These are phyloP conservation scores for Tipula helvola DNA, from an alignment of 2,888 invertebrate genomes.

Conservation along the genomic window DNA sequence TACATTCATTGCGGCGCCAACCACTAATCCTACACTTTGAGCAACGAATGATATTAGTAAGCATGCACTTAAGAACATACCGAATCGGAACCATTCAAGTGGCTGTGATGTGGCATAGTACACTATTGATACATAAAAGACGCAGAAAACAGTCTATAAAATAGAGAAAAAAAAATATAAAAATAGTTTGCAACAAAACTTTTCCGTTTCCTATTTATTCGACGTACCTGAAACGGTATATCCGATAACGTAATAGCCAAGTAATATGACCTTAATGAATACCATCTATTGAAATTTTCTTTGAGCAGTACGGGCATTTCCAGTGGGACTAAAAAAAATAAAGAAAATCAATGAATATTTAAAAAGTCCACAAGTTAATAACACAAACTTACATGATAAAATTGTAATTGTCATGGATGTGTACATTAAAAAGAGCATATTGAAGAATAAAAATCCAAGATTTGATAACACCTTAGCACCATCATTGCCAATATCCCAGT, in stretches of 20 bases:
- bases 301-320: conserved; percentile 91
- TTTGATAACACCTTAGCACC: conserved; percentile 93
- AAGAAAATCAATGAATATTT: conserved; percentile 9
- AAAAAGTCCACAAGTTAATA: neutral
- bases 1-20: conserved; percentile 91
- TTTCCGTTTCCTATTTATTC: neutral
- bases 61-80: conserved; percentile 80
- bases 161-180: neutral
- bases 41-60: conserved; percentile 88
- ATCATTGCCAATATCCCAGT: conserved; percentile 92
- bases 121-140: conserved; percentile 83
- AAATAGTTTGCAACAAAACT: neutral
- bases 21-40: conserved; percentile 88
- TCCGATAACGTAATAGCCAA: conserved; percentile 92
- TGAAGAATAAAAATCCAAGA: conserved; percentile 94
- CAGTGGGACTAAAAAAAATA: conserved; percentile 61
- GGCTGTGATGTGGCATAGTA: conserved; percentile 94
- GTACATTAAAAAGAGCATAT: conserved; percentile 97
- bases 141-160: conserved; percentile 80
- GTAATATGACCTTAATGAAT: conserved; percentile 87
- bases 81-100: conserved; percentile 64
- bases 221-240: conserved; percentile 87
- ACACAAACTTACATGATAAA: conserved; percentile 69
- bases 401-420: conserved; percentile 99
- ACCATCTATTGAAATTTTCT: conserved; percentile 96